Evolutionary conservation across 2,888 invertebrate genomes (phyloP), one percentile per base, ranked within the genome.

Genomic region (Temnothorax unifasciatus): DNA sequence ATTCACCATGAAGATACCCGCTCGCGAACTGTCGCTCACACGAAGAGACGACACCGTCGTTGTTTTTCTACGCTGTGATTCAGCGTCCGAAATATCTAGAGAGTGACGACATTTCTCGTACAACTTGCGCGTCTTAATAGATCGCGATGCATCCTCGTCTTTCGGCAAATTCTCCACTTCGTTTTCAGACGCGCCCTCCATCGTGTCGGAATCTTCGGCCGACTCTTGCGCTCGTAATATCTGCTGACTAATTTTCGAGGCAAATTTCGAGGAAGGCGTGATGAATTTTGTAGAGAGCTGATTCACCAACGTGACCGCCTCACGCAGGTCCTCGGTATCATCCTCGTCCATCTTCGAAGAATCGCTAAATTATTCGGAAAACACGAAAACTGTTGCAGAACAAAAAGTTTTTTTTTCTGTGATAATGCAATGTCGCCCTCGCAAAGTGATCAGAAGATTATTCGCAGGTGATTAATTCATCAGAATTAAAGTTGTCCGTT

Each of bases 1-100:
- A 8, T 95, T 96, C 87, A 96, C 95, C 90, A 95, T 95, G 79
- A 96, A 95, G 90, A 96, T 95, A 0, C 96, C 96, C n/a, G 96
- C 95, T 89, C 96, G 95, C 87, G 95, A 94, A 85, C 95, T 95
- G 74, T 94, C 94, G 75, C 91, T 92, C 50, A 94, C 94, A 8
- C 93, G 88, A 47, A 93, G 93, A 21, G 92, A 92, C 44, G 92
- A 90, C 11, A 74, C 29, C 15, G 61, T 68, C 15, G 61, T 68
- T 29, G 75, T n/a, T 9, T 59, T 83, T 1, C 77, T 85, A 11
- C 82, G 86, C 47, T 85, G 9, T 0, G 79, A 59, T 21, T 85
- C 89, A 0, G 83, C 82, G 0, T 90, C 88, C 1, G 87, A 88
- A 5, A 92, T 86, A 59, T 91, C 91, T 9, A 91, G 47, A 3